Conservation (phyloP, 2,113 vertebrate species). For the Mus musculus region DNA sequence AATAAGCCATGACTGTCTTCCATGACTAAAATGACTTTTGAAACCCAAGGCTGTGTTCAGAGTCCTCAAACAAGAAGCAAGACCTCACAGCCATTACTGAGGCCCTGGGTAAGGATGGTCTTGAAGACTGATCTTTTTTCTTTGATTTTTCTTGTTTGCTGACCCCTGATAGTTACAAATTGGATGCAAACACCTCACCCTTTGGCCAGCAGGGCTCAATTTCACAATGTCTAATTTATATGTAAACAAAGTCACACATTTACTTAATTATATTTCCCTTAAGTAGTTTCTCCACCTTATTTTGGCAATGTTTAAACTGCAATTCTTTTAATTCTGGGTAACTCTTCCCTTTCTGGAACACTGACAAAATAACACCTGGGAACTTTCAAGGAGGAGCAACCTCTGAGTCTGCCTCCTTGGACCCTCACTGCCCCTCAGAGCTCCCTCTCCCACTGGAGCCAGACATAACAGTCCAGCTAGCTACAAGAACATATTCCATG, state of each 20-base stretch:
- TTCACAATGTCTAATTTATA: slow-evolving; percentile 61
- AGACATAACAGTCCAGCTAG: no score
- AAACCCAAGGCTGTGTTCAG: neutral
- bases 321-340: slow-evolving; percentile 48
- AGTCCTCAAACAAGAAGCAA: neutral
- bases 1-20: slow-evolving; percentile 24
- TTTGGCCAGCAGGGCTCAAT: slow-evolving; percentile 44
- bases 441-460: neutral
- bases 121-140: slow-evolving; percentile 27
- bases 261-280: slow-evolving; percentile 60
- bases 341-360: slow-evolving; percentile 53
- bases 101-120: neutral
- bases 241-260: slow-evolving; percentile 66
- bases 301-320: neutral
- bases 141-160: slow-evolving; percentile 60
- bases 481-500: no score
- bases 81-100: neutral
- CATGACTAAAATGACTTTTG: neutral
- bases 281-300: neutral
- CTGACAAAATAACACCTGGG: neutral
- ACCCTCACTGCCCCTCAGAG: neutral
- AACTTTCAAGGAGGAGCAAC: neutral
- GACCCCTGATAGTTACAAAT: slow-evolving; percentile 60
- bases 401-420: neutral
- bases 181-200: slow-evolving; percentile 64